Percentiles rank a stretch among this genome's conserved stretches.
These are phyloP conservation scores for Atherix ibis DNA, from an alignment of 2,888 invertebrate species.

Conservation along the genomic window DNA sequence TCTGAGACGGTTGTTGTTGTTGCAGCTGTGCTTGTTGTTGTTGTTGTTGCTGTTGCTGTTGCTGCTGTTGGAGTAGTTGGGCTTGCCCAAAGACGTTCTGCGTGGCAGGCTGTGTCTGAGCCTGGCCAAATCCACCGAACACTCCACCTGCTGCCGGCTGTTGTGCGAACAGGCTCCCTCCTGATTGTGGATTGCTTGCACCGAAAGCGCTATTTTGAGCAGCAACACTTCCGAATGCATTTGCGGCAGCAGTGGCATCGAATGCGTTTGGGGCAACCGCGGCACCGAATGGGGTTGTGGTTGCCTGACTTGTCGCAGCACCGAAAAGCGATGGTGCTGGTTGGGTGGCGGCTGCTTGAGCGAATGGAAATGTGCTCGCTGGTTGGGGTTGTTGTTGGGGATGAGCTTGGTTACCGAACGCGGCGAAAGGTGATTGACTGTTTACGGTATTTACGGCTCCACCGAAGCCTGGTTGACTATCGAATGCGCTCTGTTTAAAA, in stretches of 20 bases:
- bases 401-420: too few species aligned
- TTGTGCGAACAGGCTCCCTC: conserved; percentile 10
- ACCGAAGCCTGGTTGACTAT: too few species aligned
- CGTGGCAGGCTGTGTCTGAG: conserved; percentile 13
- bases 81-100: conserved; percentile 14
- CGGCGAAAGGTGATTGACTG: too few species aligned
- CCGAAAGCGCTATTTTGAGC: neutral
- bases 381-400: too few species aligned
- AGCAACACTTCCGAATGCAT: neutral
- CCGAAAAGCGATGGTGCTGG: too few species aligned
- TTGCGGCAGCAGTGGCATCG: neutral
- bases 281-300: neutral
- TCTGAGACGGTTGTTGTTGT: conserved; percentile 5
- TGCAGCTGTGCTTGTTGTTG: conserved; percentile 7
- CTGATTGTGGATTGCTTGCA: neutral
- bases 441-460: too few species aligned
- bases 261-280: neutral
- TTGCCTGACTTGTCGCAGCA: neutral
- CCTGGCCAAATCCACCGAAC: conserved; percentile 8
- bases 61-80: conserved; percentile 10
- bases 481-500: too few species aligned
- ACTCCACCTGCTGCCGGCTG: conserved; percentile 1
- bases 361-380: too few species aligned
- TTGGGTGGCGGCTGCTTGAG: too few species aligned
- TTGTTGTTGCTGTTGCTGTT: conserved; percentile 9